Evolutionary conservation across 1,140 invertebrate genomes (phyloP), one percentile per base, ranked within the genome.

Genomic region (Zophobas atratus): DNA sequence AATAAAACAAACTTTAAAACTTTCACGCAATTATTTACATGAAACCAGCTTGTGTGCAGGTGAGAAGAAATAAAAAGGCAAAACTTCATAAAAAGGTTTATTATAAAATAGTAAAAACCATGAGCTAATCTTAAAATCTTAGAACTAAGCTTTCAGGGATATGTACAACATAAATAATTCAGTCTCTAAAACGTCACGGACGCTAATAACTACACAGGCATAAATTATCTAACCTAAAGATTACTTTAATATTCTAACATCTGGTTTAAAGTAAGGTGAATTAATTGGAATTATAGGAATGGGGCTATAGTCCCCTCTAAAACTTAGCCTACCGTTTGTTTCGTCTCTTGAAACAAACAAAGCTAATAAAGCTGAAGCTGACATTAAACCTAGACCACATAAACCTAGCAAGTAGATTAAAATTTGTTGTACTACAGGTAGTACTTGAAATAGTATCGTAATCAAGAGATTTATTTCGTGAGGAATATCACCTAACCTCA

Each of bases 401-500:
- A 87, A 71, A 1, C 83, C 76, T 48, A 88, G 80, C n/a, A 85
- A 39, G 75, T 87, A 84, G 6, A 85, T 85, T 1, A 85, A 20
- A n/a, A 85, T 73, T 48, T 81, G 78, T 78, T 88, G 85, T 43
- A 83, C 43, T 41, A 86, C 56, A 1, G 87, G 88, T 39, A 84
- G 79, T 6, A 86, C 77, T 36, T 83, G 84, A 49, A 84, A 86
- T 20, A 87, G 67, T 41, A 86, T 38, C 5, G 82, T 84, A 0
- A 87, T 51, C 0, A 87, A 81, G 3, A 85, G 34, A 6, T 84
- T 77, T 32, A 89, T 71, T 0, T 74, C 38, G 0, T 77, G 20
- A 0, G 86, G 84, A 5, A 88, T 57, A 1, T 84, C 81, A 2
- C 85, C 84, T 36, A 88, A 83, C 43, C 80, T 90, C 82, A 94